Percentiles rank a stretch among this genome's conserved stretches.
Conservation (phyloP, 1,140 invertebrate species). For the Drosophila sproati region DNA sequence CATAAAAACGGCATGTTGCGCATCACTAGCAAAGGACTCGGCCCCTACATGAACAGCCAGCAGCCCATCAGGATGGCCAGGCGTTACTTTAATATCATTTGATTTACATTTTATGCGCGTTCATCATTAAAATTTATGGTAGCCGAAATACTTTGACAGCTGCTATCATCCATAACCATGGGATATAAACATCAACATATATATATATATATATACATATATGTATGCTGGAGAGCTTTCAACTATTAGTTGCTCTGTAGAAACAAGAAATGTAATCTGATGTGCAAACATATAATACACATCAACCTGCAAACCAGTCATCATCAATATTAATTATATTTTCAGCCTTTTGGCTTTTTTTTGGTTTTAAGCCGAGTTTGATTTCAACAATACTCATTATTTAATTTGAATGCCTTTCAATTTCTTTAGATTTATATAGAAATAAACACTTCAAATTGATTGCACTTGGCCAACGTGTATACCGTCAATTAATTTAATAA, state of each 20-base stretch:
- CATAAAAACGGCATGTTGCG: slow-evolving; percentile 75
- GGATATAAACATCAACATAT: background rate
- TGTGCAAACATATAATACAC: background rate
- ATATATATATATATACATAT: slow-evolving; percentile 5
- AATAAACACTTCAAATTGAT: too few relatives aligned
- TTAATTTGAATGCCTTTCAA: too few relatives aligned
- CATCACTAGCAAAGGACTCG: slow-evolving; percentile 17
- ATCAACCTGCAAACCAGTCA: too few relatives aligned
- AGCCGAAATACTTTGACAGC: slow-evolving; percentile 54
- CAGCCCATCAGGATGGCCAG: slow-evolving; percentile 61
- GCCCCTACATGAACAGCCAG: slow-evolving; percentile 4
- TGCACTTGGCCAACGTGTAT: too few relatives aligned
- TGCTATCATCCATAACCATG: slow-evolving; percentile 36
- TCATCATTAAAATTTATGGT: slow-evolving; percentile 76
- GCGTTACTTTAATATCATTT: slow-evolving; percentile 68
- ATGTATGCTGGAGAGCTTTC: background rate
- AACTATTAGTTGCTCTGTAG: background rate
- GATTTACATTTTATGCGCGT: slow-evolving; percentile 77
- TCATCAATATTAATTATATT: too few relatives aligned
- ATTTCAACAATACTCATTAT: too few relatives aligned
- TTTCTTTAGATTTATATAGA: too few relatives aligned
- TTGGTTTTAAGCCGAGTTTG: too few relatives aligned
- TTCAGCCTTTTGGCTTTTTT: too few relatives aligned
- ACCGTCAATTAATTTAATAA: too few relatives aligned
- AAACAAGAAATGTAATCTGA: background rate